Evolutionary conservation across 2,797 vertebrate genomes (phyloP), one percentile per base, ranked within the genome.

Genomic region (Oophaga sylvatica): DNA sequence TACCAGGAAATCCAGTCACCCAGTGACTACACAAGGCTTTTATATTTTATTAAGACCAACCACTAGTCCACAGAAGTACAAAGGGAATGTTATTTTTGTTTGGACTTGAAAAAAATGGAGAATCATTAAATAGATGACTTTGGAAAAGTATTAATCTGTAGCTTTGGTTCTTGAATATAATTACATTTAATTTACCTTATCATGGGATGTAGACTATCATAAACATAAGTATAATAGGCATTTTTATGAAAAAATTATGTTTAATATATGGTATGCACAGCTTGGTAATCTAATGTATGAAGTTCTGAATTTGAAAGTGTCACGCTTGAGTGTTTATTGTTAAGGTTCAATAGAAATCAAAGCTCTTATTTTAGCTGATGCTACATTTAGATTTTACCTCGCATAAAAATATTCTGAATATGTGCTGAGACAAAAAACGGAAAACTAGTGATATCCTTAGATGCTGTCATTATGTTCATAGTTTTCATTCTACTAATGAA

Each of bases 381-480:
- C 63, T 65, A 22, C n/a, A 26, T 65, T 26, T 15, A 17, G 13
- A 15, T 59, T 59, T 59, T 16, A 59, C 57, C 57, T 2, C 12
- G 57, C 12, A 65, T 12, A 15, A n/a, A 75, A 76, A 76, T 48
- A 16, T 48, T 48, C 22, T 22, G 6, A 76, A n/a, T 22, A 76
- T 76, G 41, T 53, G 41, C 20, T 48, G 41, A 12, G 41, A 76
- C 73, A 48, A 53, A 8, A 48, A 48, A 20, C n/a, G 48, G 22
- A 10, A 76, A 76, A 76, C n/a, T 26, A 48, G 73, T 76, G 73
- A 76, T 76, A 65, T 65, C n/a, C 63, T 76, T 5, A 41, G 31
- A 6, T 73, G 70, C 70, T 73, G 31, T 20, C 70, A 45, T 73
- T 16, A 73, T 41, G 17, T 41, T 73, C 19, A 45, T 17, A 73